A percentile compares a stretch with the other conserved stretches of the same genome.
Conservation (phyloP, 2,888 invertebrate species). For the Synergus umbraculus region DNA sequence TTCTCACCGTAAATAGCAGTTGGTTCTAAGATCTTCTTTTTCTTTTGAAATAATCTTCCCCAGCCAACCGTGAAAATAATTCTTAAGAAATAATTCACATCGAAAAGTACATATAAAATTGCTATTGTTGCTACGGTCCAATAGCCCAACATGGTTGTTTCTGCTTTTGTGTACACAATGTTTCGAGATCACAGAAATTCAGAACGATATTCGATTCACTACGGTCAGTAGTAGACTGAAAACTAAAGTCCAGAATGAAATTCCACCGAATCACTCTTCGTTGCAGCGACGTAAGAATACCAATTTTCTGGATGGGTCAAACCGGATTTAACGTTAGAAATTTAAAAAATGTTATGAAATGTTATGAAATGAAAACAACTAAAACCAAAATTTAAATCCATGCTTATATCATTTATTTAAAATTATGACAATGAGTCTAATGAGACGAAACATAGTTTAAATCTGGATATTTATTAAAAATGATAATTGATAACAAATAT, state of each 20-base stretch:
- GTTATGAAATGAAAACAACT: neutral
- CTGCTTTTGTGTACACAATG: neutral
- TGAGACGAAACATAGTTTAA: neutral
- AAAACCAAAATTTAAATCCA: neutral
- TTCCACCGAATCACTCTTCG: neutral
- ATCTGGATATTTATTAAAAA: neutral
- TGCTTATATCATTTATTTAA: neutral
- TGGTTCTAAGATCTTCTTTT: constrained; percentile 84
- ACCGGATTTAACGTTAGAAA: neutral
- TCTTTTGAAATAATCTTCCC: constrained; percentile 85
- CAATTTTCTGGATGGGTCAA: neutral
- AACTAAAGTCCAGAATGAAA: constrained; percentile 1
- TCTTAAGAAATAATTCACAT: constrained; percentile 89
- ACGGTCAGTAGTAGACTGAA: constrained; percentile 22
- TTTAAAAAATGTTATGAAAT: neutral
- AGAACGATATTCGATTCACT: constrained; percentile 42
- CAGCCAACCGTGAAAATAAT: constrained; percentile 84
- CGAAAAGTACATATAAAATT: constrained; percentile 85
- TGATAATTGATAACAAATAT: neutral
- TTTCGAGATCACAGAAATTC: constrained; percentile 38
- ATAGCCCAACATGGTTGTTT: constrained; percentile 63
- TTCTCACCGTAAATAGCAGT: constrained; percentile 87
- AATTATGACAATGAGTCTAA: neutral
- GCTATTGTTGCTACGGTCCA: constrained; percentile 73
- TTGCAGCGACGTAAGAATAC: neutral